Conservation (phyloP, 2,888 invertebrate species). For the Dione juno region DNA sequence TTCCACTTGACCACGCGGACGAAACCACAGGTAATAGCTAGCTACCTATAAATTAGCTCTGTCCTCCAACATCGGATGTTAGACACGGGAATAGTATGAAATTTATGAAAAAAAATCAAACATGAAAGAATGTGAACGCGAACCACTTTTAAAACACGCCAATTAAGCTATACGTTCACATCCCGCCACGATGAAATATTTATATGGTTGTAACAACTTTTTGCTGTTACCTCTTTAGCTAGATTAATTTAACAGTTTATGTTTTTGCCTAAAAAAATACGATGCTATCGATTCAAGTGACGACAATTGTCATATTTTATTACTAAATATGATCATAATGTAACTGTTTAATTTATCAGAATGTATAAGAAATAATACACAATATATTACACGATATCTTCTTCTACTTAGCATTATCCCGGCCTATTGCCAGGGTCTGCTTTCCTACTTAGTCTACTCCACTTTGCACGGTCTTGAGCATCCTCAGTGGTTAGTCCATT, state of each 20-base stretch:
- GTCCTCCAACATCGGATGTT: too few species aligned
- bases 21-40: too few species aligned
- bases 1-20: too few species aligned
- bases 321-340: not conserved
- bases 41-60: too few species aligned
- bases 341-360: not conserved
- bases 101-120: not conserved
- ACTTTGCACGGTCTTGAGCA: too few species aligned
- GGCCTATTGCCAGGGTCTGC: too few species aligned
- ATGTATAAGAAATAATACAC: too few species aligned
- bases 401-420: too few species aligned
- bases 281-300: not conserved
- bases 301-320: not conserved
- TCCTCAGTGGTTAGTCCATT: too few species aligned
- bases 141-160: not conserved
- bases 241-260: slow-evolving; percentile 10
- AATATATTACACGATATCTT: too few species aligned
- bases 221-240: not conserved
- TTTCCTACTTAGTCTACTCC: too few species aligned
- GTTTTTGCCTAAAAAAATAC: not conserved
- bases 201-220: slow-evolving; percentile 15
- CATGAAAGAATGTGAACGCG: not conserved
- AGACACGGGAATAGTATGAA: not conserved
- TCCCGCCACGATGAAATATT: not conserved
- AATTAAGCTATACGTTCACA: slow-evolving; percentile 12